Conservation (phyloP, 2,888 invertebrate species). For the Nomada ferruginata region DNA sequence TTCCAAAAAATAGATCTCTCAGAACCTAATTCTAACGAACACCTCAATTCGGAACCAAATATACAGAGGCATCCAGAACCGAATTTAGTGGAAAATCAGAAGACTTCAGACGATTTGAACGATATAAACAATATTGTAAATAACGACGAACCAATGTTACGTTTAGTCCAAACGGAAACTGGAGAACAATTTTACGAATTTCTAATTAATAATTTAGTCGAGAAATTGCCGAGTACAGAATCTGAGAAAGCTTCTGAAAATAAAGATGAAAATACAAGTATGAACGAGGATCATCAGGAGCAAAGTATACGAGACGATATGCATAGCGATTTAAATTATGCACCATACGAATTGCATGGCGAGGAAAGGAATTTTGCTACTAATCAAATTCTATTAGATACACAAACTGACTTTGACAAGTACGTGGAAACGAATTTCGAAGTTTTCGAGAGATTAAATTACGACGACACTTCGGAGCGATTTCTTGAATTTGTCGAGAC, state of each 20-base stretch:
- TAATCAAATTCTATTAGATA: slow-evolving; percentile 64
- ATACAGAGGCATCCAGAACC: slow-evolving; percentile 21
- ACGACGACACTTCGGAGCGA: slow-evolving; percentile 70
- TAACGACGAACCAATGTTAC: slow-evolving; percentile 69
- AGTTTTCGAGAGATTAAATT: slow-evolving; percentile 65
- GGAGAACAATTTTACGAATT: slow-evolving; percentile 80
- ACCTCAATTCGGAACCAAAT: slow-evolving; percentile 31
- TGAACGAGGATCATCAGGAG: slow-evolving; percentile 33
- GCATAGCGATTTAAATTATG: slow-evolving; percentile 58
- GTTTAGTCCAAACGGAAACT: slow-evolving; percentile 76
- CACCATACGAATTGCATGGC: slow-evolving; percentile 55
- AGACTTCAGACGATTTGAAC: slow-evolving; percentile 12
- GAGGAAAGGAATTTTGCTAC: slow-evolving; percentile 52
- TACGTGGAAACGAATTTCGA: slow-evolving; percentile 71
- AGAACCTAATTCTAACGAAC: slow-evolving; percentile 27
- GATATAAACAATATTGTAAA: slow-evolving; percentile 35
- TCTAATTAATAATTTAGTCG: slow-evolving; percentile 74
- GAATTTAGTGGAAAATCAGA: slow-evolving; percentile 20
- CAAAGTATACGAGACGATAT: slow-evolving; percentile 45
- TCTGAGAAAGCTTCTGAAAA: slow-evolving; percentile 26
- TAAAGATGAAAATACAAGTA: slow-evolving; percentile 34
- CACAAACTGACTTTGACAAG: slow-evolving; percentile 64
- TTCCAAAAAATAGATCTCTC: slow-evolving; percentile 52
- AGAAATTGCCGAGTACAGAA: slow-evolving; percentile 62
- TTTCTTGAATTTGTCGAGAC: slow-evolving; percentile 72